phyloP scores from a whole-genome alignment of 2,797 vertebrate genomes.

The Setipinna tenuifilis region DNA sequence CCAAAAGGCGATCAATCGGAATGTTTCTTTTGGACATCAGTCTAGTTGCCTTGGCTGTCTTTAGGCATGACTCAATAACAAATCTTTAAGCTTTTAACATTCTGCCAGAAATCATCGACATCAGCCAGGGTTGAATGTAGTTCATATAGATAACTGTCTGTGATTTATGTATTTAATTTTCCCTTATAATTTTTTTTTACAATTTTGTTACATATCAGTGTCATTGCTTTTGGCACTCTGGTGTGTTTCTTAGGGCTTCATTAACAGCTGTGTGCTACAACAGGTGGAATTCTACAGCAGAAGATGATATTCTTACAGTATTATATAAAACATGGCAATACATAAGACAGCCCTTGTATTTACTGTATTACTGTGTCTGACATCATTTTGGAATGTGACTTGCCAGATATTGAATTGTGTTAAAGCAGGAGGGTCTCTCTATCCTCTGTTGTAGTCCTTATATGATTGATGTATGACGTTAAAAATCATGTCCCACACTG shows the following conservation, averaged over 20 bases:
- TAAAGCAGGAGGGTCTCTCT: neutral
- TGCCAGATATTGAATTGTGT: too few species aligned
- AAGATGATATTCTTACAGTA: too few species aligned
- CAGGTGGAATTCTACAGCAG: too few species aligned
- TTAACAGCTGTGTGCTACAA: too few species aligned
- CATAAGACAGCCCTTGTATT: neutral
- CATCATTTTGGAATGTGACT: neutral
- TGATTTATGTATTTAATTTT: neutral
- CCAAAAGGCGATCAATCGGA: neutral
- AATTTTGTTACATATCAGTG: neutral
- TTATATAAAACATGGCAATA: neutral
- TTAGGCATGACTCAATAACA: neutral
- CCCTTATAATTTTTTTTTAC: neutral
- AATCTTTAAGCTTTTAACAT: neutral
- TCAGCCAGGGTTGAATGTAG: neutral
- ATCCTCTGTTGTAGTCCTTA: neutral
- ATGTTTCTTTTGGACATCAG: neutral
- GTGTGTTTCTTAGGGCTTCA: neutral
- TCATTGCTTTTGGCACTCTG: neutral
- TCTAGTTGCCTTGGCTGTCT: neutral
- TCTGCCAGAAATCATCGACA: neutral
- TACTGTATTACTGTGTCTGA: neutral
- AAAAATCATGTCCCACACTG: neutral
- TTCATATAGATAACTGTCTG: neutral
- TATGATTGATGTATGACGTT: neutral